Percentiles rank a stretch among this genome's conserved stretches.
Evolutionary conservation across 2,113 vertebrate genomes (phyloP).

Genomic region (Hemibagrus wyckioides): DNA sequence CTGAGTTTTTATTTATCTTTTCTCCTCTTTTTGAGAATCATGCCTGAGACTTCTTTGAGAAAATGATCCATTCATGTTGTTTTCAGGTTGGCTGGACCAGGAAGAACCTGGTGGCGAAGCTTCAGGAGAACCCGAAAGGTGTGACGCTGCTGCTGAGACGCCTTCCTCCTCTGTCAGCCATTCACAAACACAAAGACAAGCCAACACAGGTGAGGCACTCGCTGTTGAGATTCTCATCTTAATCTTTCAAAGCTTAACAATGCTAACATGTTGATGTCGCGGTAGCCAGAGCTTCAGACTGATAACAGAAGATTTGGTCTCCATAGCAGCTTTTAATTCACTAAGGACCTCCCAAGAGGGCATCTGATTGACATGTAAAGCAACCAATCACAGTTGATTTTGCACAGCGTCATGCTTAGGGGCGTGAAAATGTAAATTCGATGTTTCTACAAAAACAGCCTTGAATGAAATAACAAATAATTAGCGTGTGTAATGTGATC

Average conservation of each 20-base stretch:
- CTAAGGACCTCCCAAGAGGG: too few species aligned
- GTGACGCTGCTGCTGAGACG: conserved; percentile 87
- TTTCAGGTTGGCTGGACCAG: conserved; percentile 90
- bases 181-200: background rate
- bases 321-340: too few species aligned
- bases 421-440: too few species aligned
- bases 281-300: background rate
- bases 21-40: background rate
- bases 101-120: conserved; percentile 79
- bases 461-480: too few species aligned
- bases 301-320: too few species aligned
- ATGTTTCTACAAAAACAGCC: too few species aligned
- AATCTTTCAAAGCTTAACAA: background rate
- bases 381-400: too few species aligned
- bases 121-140: conserved; percentile 73
- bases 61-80: background rate
- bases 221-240: background rate
- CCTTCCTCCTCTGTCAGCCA: conserved; percentile 62
- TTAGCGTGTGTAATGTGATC: too few species aligned
- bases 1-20: background rate
- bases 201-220: background rate
- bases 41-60: background rate
- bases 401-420: too few species aligned
- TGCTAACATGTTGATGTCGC: background rate
- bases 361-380: too few species aligned